Evolutionary conservation across 2,797 vertebrate genomes (phyloP), one percentile per base, ranked within the genome.

Genomic region (Gobio occitaniae): DNA sequence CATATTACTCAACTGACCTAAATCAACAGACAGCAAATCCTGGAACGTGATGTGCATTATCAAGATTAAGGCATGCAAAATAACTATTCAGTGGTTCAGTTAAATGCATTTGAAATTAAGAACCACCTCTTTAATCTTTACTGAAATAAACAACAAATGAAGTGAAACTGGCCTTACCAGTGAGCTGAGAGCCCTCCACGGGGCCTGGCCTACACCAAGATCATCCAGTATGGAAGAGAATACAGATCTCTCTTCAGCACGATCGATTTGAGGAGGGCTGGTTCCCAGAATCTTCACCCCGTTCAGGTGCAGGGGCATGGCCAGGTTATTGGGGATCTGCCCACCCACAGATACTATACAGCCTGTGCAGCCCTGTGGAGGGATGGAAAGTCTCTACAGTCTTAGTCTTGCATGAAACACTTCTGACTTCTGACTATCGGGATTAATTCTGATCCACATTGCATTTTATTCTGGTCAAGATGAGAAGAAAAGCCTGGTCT

Each of bases 301-400:
- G 2, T 91, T 97, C 89, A 91, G 94, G 90, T 97, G 94, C 32
- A 99, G 88, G 0, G 97, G 98, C n/a, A 96, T 90, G 0, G 98
- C 97, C 91, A 99, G 88, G 91, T 98, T 99, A 92, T 98, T 99
- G 76, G 97, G 97, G 89, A 99, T 98, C 93, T 99, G 98, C 15
- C 98, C 98, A 0, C 98, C 98, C 0, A 99, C 98, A 12, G 98
- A 99, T 87, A 99, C 96, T 66, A 99, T 97, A 93, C 96, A 97
- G 70, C 98, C 97, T 32, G 91, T 93, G 87, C 97, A 98, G 2
- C 93, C 95, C 97, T 99, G 91, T 15, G 59, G 29, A 25, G 75
- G 87, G 16, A 44, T 17, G 56, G 69, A 61, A 82, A 74, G 25
- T 70, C 12, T 81, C 50, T 21, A 19, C 19, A 50, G 29, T 50